These are phyloP conservation scores for Coregonus sp. DNA, from an alignment of 2,797 vertebrate species.

Conservation along the genomic window DNA sequence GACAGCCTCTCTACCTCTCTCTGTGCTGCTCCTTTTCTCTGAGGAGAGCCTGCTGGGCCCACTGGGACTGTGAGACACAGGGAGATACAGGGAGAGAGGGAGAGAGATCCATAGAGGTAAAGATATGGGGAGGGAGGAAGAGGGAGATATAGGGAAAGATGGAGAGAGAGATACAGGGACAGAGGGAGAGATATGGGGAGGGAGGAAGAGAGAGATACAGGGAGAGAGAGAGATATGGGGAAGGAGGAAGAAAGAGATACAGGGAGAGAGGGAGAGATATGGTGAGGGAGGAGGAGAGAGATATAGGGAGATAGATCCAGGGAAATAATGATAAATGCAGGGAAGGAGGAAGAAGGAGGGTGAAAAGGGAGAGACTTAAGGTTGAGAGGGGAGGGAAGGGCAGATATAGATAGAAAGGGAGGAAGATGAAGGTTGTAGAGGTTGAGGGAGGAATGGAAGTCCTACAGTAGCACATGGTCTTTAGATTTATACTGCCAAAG, in stretches of 20 bases:
- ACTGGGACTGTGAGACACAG: constrained; percentile 21
- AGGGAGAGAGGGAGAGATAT: constrained; percentile 44
- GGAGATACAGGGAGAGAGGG: constrained; percentile 14
- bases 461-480: background rate
- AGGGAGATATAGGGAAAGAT: constrained; percentile 32
- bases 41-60: background rate
- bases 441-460: background rate
- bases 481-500: background rate
- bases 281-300: constrained; percentile 26
- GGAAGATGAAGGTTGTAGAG: background rate
- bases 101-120: constrained; percentile 57
- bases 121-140: constrained; percentile 56
- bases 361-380: constrained; percentile 37
- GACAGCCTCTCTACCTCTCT: background rate
- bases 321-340: constrained; percentile 15
- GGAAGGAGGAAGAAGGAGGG: constrained; percentile 45
- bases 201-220: constrained; percentile 54
- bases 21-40: background rate
- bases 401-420: background rate
- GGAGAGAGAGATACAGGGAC: constrained; percentile 43
- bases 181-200: constrained; percentile 33
- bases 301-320: constrained; percentile 39
- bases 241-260: constrained; percentile 54
- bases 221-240: constrained; percentile 52
- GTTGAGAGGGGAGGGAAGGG: background rate